Evolutionary conservation across 2,888 invertebrate genomes (phyloP).

Genomic region (Caenorhabditis imperialis): DNA sequence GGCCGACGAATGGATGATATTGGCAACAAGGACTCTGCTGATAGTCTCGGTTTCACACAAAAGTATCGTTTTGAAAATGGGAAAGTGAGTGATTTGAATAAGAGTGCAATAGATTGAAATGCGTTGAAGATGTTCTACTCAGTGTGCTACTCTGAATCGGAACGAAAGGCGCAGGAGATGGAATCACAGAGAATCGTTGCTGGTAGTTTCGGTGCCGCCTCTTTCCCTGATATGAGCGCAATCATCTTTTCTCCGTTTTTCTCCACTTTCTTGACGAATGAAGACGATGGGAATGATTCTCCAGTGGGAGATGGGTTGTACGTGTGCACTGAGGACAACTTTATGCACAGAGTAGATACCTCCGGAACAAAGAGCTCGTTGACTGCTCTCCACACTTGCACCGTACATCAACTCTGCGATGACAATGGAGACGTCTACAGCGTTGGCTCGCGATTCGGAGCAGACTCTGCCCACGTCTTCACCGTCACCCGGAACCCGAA

Average conservation of each 20-base stretch:
- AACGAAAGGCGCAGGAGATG: slow-evolving; percentile 83
- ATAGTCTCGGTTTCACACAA: slow-evolving; percentile 85
- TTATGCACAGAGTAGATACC: slow-evolving; percentile 85
- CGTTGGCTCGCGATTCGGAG: slow-evolving; percentile 63
- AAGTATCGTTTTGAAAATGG: slow-evolving; percentile 78
- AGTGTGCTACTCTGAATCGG: slow-evolving; percentile 85
- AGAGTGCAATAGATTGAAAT: too few species aligned
- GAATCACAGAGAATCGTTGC: slow-evolving; percentile 84
- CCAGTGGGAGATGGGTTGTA: slow-evolving; percentile 86
- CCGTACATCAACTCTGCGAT: slow-evolving; percentile 68
- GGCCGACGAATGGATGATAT: slow-evolving; percentile 85
- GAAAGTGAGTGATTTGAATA: slow-evolving; percentile 62
- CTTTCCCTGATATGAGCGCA: slow-evolving; percentile 86
- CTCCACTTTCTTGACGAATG: slow-evolving; percentile 68
- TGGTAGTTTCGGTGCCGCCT: slow-evolving; percentile 81
- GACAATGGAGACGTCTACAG: slow-evolving; percentile 66
- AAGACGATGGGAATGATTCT: slow-evolving; percentile 88
- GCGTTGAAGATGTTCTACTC: slow-evolving; percentile 85
- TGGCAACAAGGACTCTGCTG: slow-evolving; percentile 89
- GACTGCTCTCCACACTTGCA: slow-evolving; percentile 64
- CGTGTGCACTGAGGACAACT: slow-evolving; percentile 88
- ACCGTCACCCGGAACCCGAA: slow-evolving; percentile 60
- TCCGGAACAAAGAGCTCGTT: slow-evolving; percentile 43
- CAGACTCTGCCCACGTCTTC: slow-evolving; percentile 63
- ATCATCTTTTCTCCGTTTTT: slow-evolving; percentile 79